Base-by-base conservation (phyloP, 2,797 vertebrate genomes). In the Ptychobarbus kaznakovi region DNA sequence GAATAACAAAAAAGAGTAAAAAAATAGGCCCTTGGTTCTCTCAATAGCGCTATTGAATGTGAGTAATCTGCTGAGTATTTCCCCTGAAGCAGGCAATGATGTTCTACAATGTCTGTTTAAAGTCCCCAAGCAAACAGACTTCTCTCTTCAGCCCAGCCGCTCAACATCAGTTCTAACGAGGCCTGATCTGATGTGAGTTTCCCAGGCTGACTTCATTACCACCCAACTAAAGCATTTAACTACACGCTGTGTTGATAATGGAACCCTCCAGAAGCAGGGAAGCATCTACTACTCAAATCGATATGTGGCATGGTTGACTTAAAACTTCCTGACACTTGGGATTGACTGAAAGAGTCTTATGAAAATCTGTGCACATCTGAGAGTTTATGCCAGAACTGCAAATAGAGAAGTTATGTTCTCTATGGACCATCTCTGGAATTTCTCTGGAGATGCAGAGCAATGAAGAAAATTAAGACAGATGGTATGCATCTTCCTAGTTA, bases 21-120 rank as follows among this genome's bases (percentile, higher is more conserved):
- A 79, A 81, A 56, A 80, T 16, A 74, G 65, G 73, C 28, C 85
- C 28, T 49, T 58, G 84, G 70, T 81, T 84, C 65, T 86, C 46
- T 79, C 65, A 35, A 75, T 86, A 80, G 77, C 32, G 2, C 51
- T 81, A 42, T 81, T 88, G 84, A 88, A 81, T 44, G 40, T 38
- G 77, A 87, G 81, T 87, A 87, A 84, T 84, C 81, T 80, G 40
- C 66, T 6, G 78, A 84, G 78, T n/a, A 80, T 74, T 85, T 86
- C 74, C 74, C 74, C 72, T 75, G 78, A 66, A 86, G 84, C 69
- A 38, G 25, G 72, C 63, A 77, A 85, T 86, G 86, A 83, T 89
- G 76, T 86, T 87, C 87, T 73, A 73, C 79, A 58, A 76, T 85
- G 70, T 84, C 56, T 61, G 81, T 81, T 69, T 78, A 82, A 84